These are phyloP conservation scores for Malurus cyaneus DNA, from an alignment of 2,113 vertebrate species.

Conservation along the genomic window DNA sequence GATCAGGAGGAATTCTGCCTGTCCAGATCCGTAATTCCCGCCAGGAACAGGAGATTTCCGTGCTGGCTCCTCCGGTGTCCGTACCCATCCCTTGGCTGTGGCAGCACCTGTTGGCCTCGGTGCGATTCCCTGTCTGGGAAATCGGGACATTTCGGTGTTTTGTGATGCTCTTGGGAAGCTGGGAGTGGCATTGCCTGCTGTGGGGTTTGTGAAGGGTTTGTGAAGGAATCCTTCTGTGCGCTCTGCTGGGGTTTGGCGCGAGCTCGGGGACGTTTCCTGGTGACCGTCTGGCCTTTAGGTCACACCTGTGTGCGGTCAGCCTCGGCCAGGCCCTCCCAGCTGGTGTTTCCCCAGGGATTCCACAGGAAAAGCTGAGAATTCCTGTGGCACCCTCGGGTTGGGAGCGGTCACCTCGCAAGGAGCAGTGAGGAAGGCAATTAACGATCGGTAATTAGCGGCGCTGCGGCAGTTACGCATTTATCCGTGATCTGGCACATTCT, in stretches of 20 bases:
- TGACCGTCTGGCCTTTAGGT: not conserved
- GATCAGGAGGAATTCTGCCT: not conserved
- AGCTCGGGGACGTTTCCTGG: not conserved
- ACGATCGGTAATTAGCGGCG: not conserved
- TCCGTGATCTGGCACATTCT: not conserved
- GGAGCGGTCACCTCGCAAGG: rapidly evolving
- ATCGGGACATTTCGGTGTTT: not conserved
- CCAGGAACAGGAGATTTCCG: not conserved
- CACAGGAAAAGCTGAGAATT: rapidly evolving
- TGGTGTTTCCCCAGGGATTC: not conserved
- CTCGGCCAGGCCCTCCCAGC: not conserved
- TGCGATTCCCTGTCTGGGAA: not conserved
- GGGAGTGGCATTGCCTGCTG: not conserved
- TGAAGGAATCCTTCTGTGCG: not conserved
- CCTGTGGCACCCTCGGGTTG: not conserved
- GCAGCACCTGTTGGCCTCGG: not conserved
- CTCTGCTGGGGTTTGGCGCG: not conserved
- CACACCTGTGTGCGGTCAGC: not conserved
- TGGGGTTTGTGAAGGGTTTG: not conserved
- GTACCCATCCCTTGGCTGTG: not conserved
- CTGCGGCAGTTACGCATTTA: not conserved
- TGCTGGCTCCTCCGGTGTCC: not conserved
- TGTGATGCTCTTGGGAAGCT: not conserved
- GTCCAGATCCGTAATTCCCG: not conserved
- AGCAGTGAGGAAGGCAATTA: not conserved